These are phyloP conservation scores for Salvelinus sp. DNA, from an alignment of 2,113 vertebrate genomes.

Conservation along the genomic window DNA sequence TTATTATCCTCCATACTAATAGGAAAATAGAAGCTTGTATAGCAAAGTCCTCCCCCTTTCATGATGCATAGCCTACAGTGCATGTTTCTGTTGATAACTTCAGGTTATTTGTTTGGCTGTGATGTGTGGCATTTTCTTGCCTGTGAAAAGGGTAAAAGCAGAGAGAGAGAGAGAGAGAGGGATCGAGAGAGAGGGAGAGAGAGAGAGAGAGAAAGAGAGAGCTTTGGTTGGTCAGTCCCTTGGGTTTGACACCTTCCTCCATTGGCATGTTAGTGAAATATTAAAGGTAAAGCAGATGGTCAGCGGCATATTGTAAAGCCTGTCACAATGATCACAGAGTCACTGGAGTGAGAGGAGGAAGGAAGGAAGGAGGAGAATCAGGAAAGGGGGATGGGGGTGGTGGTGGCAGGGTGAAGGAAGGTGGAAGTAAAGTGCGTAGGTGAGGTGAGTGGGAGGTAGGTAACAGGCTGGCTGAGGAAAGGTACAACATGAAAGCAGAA, in stretches of 20 bases:
- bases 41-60: background rate
- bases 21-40: background rate
- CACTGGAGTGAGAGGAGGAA: constrained; percentile 67
- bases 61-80: background rate
- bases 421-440: constrained; percentile 54
- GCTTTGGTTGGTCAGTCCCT: constrained; percentile 52
- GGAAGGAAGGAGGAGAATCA: constrained; percentile 16
- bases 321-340: constrained; percentile 77
- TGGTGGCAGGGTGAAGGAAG: constrained; percentile 45
- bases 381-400: constrained; percentile 13
- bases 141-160: constrained; percentile 40
- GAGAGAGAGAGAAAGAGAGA: constrained; percentile 50
- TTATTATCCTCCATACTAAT: background rate
- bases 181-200: constrained; percentile 29
- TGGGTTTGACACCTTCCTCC: constrained; percentile 63
- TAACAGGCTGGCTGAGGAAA: constrained; percentile 52
- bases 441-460: constrained; percentile 57
- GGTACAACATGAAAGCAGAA: constrained; percentile 73
- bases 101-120: background rate
- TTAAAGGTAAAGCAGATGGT: constrained; percentile 81
- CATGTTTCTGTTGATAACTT: too few species aligned
- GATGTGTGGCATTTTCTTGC: constrained; percentile 29
- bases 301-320: constrained; percentile 73
- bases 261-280: constrained; percentile 82
- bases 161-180: constrained; percentile 40